These are phyloP conservation scores for Sialis lutaria DNA, from an alignment of 2,888 invertebrate species.

Conservation along the genomic window DNA sequence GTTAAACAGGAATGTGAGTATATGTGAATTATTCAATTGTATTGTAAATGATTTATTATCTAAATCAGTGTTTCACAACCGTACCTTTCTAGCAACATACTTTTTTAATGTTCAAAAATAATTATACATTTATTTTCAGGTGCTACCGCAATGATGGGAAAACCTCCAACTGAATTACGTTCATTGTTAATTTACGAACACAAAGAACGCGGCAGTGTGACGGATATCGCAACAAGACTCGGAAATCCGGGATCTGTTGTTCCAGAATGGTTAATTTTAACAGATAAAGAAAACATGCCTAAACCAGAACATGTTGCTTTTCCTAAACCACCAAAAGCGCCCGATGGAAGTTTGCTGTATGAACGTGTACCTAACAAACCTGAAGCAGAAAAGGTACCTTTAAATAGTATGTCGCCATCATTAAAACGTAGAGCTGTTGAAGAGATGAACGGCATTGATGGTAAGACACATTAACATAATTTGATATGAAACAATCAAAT, in stretches of 20 bases:
- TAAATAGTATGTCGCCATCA: conserved; percentile 33
- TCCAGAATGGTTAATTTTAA: conserved; percentile 54
- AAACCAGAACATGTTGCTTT: conserved; percentile 67
- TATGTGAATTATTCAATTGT: neutral
- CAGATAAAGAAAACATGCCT: conserved; percentile 60
- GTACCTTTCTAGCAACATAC: no score
- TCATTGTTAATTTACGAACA: conserved; percentile 34
- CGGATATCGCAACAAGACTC: conserved; percentile 50
- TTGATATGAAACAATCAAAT: no score
- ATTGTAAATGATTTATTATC: no score
- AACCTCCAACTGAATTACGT: conserved; percentile 35
- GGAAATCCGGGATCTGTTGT: conserved; percentile 41
- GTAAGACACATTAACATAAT: conserved; percentile 33
- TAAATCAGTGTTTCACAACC: no score
- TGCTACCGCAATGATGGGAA: conserved; percentile 34
- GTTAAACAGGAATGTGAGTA: conserved; percentile 77
- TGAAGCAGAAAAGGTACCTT: conserved; percentile 48
- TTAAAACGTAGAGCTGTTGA: conserved; percentile 78
- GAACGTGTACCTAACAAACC: conserved; percentile 71
- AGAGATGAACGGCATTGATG: conserved; percentile 76
- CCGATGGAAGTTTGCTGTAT: conserved; percentile 75
- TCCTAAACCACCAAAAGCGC: conserved; percentile 81
- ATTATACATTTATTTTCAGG: conserved; percentile 21
- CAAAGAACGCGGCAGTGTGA: conserved; percentile 46
- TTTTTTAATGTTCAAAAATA: no score